phyloP scores from a whole-genome alignment of 2,888 invertebrate genomes.

The Protophormia terraenovae region DNA sequence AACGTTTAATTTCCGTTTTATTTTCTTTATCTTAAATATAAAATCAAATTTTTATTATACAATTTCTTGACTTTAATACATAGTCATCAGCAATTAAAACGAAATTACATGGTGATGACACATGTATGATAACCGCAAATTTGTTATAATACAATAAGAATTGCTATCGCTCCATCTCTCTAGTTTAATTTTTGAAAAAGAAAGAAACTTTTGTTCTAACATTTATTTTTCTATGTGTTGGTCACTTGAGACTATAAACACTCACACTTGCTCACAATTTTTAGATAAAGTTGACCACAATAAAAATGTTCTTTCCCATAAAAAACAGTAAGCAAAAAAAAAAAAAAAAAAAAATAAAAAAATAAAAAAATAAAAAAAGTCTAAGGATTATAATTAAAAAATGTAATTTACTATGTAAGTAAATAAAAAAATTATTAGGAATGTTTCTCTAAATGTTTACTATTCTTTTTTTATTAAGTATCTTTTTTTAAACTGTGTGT shows the following conservation, averaged over 20 bases:
- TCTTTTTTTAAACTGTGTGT: neutral
- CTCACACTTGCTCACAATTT: slow-evolving; percentile 15
- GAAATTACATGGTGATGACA: slow-evolving; percentile 68
- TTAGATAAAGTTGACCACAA: neutral
- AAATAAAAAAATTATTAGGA: too few relatives aligned
- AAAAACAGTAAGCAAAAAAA: neutral
- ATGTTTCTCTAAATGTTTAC: too few relatives aligned
- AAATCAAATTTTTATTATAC: slow-evolving; percentile 37
- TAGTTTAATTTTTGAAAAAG: neutral
- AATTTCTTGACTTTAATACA: slow-evolving; percentile 29
- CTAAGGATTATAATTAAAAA: too few relatives aligned
- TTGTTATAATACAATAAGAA: slow-evolving; percentile 62
- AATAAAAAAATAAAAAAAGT: too few relatives aligned
- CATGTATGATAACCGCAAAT: slow-evolving; percentile 68
- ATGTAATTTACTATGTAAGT: too few relatives aligned
- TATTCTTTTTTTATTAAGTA: too few relatives aligned
- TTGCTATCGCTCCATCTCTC: neutral
- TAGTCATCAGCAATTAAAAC: slow-evolving; percentile 65
- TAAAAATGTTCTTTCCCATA: neutral
- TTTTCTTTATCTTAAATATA: slow-evolving; percentile 26
- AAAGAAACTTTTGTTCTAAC: slow-evolving; percentile 14
- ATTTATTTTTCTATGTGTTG: slow-evolving; percentile 29
- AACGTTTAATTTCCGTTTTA: slow-evolving; percentile 18
- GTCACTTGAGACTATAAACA: slow-evolving; percentile 37
- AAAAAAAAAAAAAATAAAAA: too few relatives aligned